Evolutionary conservation across 2,888 invertebrate species (phyloP).

Genomic region (Agelastica alni): DNA sequence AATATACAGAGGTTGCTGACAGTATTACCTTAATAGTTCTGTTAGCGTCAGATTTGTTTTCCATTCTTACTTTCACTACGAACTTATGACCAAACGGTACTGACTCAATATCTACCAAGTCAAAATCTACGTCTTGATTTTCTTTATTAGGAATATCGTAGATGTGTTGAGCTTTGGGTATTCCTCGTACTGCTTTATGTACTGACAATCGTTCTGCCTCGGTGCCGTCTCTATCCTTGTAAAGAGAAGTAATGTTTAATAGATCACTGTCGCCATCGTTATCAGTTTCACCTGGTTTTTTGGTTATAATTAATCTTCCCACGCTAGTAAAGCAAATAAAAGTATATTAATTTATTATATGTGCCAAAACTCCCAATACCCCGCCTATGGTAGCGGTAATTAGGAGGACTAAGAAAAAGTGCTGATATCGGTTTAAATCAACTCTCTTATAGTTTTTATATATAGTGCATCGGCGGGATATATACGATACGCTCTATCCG

Average conservation of each 20-base stretch:
- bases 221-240: slow-evolving; percentile 75
- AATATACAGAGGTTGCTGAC: slow-evolving; percentile 72
- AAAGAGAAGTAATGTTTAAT: slow-evolving; percentile 69
- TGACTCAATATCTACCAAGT: slow-evolving; percentile 68
- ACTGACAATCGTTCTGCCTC: slow-evolving; percentile 74
- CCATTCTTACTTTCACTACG: slow-evolving; percentile 67
- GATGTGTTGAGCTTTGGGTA: slow-evolving; percentile 64
- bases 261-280: slow-evolving; percentile 72
- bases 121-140: slow-evolving; percentile 67
- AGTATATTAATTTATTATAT: too few species aligned
- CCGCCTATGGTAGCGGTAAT: too few species aligned
- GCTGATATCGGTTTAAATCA: too few species aligned
- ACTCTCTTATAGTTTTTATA: too few species aligned
- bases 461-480: too few species aligned
- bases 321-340: too few species aligned
- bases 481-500: too few species aligned
- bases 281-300: slow-evolving; percentile 73
- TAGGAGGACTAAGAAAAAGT: too few species aligned
- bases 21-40: slow-evolving; percentile 68
- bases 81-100: slow-evolving; percentile 73
- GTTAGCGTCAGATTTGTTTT: slow-evolving; percentile 63
- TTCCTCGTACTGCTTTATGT: slow-evolving; percentile 73
- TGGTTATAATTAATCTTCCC: slow-evolving; percentile 75
- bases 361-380: too few species aligned
- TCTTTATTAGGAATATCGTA: slow-evolving; percentile 58